Evolutionary conservation across 2,797 vertebrate species (phyloP).

Genomic region (Poeciliopsis paucimaculata): DNA sequence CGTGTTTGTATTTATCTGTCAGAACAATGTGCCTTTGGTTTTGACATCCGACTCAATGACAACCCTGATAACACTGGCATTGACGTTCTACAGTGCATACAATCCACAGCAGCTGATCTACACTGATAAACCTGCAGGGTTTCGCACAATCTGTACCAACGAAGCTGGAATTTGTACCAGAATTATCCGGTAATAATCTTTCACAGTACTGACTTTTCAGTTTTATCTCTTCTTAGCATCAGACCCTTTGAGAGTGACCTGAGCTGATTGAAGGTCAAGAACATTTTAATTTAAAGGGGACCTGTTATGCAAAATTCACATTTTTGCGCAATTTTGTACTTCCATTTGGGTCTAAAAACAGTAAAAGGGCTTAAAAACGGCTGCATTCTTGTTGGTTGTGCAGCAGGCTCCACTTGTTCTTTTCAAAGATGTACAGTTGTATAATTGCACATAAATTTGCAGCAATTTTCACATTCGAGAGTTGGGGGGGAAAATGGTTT

Average conservation of each 20-base stretch:
- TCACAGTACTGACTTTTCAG: background rate
- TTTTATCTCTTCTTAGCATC: background rate
- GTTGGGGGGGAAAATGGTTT: no score
- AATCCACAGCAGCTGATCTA: conserved; percentile 14
- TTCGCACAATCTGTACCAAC: background rate
- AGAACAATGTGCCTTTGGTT: conserved; percentile 34
- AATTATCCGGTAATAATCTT: conserved; percentile 14
- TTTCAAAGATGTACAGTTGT: no score
- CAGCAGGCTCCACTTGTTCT: no score
- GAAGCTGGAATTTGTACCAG: background rate
- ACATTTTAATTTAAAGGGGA: background rate
- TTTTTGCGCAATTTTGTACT: no score
- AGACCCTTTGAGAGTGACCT: background rate
- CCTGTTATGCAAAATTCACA: no score
- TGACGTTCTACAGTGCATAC: conserved; percentile 17
- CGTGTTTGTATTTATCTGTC: conserved; percentile 22
- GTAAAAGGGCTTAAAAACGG: no score
- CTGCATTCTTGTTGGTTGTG: no score
- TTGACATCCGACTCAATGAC: conserved; percentile 28
- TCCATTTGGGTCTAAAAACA: no score
- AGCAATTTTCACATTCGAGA: no score
- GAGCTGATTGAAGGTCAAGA: background rate
- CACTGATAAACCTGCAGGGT: conserved; percentile 18
- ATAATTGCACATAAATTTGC: no score
- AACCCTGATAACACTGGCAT: conserved; percentile 42